A percentile compares a stretch with the other conserved stretches of the same genome.
These are phyloP conservation scores for Crotalus adamanteus DNA, from an alignment of 2,797 vertebrate species.

Conservation along the genomic window DNA sequence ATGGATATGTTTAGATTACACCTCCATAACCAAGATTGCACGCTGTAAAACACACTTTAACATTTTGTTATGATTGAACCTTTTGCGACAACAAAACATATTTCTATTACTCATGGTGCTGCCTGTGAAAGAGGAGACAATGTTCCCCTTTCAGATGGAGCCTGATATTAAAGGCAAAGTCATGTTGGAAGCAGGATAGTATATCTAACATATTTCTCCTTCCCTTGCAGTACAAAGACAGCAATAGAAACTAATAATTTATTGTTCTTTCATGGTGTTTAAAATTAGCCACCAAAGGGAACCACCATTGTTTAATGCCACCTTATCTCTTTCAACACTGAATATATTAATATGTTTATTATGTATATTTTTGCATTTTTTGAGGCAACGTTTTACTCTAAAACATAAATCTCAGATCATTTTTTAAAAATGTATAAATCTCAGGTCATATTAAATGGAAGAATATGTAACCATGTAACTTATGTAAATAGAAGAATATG, in stretches of 20 bases:
- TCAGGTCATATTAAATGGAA: background rate
- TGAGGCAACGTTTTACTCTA: background rate
- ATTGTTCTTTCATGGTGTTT: background rate
- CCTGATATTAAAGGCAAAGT: background rate
- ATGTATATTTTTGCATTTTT: background rate
- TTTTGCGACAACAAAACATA: background rate
- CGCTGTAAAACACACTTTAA: background rate
- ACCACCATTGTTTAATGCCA: background rate
- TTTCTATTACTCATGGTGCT: background rate
- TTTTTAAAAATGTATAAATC: background rate
- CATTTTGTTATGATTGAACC: background rate
- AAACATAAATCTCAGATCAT: background rate
- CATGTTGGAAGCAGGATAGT: background rate
- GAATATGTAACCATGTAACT: no score
- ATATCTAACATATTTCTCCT: background rate
- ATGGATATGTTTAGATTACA: background rate
- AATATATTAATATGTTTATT: background rate
- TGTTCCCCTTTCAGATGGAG: no score
- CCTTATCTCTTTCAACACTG: background rate
- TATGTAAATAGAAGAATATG: no score
- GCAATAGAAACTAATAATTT: background rate
- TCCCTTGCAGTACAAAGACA: background rate
- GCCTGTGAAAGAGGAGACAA: background rate
- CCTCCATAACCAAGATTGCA: background rate
- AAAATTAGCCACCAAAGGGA: background rate